Percentiles rank a stretch among this genome's conserved stretches.
Conservation (phyloP, 2,888 invertebrate genomes). For the Volucella inflata region DNA sequence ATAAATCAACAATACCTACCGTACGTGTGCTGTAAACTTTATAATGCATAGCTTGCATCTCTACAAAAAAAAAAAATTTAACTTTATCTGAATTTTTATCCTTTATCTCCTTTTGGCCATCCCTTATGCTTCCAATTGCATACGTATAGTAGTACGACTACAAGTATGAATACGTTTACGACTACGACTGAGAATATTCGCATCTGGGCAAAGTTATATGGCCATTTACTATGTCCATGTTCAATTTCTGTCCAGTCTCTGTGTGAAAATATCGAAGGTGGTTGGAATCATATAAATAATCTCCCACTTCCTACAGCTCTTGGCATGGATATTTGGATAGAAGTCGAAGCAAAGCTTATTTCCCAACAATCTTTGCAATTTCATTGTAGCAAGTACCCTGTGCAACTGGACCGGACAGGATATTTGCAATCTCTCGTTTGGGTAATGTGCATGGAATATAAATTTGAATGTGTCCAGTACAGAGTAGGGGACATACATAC, state of each 20-base stretch:
- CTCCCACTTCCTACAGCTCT: constrained; percentile 33
- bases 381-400: constrained; percentile 29
- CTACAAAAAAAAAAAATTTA: constrained; percentile 42
- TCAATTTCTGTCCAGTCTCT: constrained; percentile 49
- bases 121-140: constrained; percentile 23
- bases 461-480: constrained; percentile 59
- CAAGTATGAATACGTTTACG: too few species aligned
- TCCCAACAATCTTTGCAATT: constrained; percentile 53
- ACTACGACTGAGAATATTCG: too few species aligned
- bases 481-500: background rate
- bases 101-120: background rate
- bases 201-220: constrained; percentile 50
- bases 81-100: constrained; percentile 39
- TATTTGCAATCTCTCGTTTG: constrained; percentile 42
- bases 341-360: constrained; percentile 19
- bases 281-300: constrained; percentile 74
- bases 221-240: constrained; percentile 72
- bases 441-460: constrained; percentile 66
- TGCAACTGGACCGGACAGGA: constrained; percentile 2
- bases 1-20: constrained; percentile 69
- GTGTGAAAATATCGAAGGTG: constrained; percentile 38
- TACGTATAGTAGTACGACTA: constrained; percentile 17
- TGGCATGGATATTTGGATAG: constrained; percentile 15
- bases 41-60: constrained; percentile 71
- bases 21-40: constrained; percentile 59